Percentiles rank a stretch among this genome's conserved stretches.
Conservation (phyloP, 2,888 invertebrate genomes). For the Clostera curtula region DNA sequence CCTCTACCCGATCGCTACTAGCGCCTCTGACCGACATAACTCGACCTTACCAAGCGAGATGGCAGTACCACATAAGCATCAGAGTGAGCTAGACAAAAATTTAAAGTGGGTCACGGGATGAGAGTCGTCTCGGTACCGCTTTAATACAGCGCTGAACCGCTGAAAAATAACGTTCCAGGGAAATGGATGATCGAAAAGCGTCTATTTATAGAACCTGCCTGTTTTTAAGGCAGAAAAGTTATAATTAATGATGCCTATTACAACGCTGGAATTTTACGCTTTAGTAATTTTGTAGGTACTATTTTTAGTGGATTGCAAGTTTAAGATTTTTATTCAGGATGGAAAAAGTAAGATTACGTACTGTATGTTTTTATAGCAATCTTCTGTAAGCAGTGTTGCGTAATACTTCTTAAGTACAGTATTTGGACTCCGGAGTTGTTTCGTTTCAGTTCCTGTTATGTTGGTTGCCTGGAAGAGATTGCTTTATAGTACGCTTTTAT, state of each 20-base stretch:
- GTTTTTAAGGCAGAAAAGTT: conserved; percentile 28
- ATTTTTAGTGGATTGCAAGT: conserved; percentile 2
- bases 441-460: too few relatives aligned
- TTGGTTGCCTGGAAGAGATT: too few relatives aligned
- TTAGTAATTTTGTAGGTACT: conserved; percentile 2
- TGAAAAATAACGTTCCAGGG: conserved; percentile 31
- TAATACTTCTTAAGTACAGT: too few relatives aligned
- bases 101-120: conserved; percentile 69
- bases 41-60: conserved; percentile 60
- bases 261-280: conserved; percentile 2
- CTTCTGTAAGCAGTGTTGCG: too few relatives aligned
- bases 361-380: too few relatives aligned
- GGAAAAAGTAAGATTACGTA: too few relatives aligned
- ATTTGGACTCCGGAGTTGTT: too few relatives aligned
- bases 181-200: conserved; percentile 43
- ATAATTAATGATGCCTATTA: conserved; percentile 33
- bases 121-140: conserved; percentile 48
- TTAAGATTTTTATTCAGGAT: too few relatives aligned
- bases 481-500: too few relatives aligned
- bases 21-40: conserved; percentile 63
- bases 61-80: conserved; percentile 16
- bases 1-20: conserved; percentile 58
- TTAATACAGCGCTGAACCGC: conserved; percentile 53
- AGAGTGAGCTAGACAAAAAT: conserved; percentile 30
- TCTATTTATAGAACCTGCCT: conserved; percentile 49